A percentile compares a stretch with the other conserved stretches of the same genome.
phyloP scores from a whole-genome alignment of 2,113 vertebrate species.

The Hyperoodon ampullatus region DNA sequence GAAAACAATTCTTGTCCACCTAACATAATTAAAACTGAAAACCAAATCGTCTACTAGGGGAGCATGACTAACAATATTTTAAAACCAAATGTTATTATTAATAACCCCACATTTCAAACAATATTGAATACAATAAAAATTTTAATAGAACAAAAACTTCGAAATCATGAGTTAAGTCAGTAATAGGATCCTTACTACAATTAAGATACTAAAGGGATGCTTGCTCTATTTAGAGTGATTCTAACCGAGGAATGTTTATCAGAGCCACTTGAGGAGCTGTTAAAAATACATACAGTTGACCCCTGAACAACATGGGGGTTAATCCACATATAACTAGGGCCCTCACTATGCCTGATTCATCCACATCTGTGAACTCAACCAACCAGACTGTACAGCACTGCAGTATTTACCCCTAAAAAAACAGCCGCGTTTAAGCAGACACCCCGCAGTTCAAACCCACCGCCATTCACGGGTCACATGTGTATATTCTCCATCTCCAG shows the following conservation, averaged over 20 bases:
- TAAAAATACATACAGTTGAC: neutral
- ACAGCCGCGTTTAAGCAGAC: neutral
- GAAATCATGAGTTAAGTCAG: neutral
- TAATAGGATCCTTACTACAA: neutral
- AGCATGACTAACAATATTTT: neutral
- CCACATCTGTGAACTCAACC: neutral
- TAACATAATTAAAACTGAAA: constrained; percentile 33
- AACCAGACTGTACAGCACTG: neutral
- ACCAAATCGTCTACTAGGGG: neutral
- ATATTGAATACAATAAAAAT: neutral
- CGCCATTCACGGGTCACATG: neutral
- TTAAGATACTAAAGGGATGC: neutral
- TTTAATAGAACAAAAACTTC: neutral
- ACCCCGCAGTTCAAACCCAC: neutral
- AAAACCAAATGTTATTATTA: neutral
- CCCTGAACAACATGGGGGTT: neutral
- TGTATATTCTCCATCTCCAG: neutral
- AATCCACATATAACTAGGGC: neutral
- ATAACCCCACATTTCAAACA: constrained; percentile 13
- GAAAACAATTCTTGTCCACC: constrained; percentile 25
- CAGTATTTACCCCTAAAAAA: neutral
- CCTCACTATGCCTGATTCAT: neutral
- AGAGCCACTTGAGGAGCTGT: neutral
- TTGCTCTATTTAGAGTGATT: neutral
- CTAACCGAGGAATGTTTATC: neutral